These are phyloP conservation scores for Lycaena phlaeas DNA, from an alignment of 2,888 invertebrate species.

Conservation along the genomic window DNA sequence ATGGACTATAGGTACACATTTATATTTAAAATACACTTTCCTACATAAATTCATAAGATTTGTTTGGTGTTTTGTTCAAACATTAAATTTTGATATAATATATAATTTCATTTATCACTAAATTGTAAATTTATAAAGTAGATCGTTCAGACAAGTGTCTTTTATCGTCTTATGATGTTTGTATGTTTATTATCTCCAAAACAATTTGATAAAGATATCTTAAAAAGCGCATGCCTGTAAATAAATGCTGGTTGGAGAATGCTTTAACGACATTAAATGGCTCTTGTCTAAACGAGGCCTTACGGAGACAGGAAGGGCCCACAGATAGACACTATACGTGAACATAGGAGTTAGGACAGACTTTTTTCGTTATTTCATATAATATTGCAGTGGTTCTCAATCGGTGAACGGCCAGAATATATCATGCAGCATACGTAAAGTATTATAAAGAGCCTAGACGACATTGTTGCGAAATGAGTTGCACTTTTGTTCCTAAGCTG, in stretches of 20 bases:
- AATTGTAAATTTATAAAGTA: background rate
- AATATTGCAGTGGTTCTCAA: too few relatives aligned
- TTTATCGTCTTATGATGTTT: background rate
- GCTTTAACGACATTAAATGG: too few relatives aligned
- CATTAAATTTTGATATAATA: slow-evolving; percentile 15
- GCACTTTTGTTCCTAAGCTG: too few relatives aligned
- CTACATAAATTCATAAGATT: slow-evolving; percentile 55
- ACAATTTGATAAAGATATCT: too few relatives aligned
- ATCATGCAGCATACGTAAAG: too few relatives aligned
- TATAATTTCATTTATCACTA: background rate
- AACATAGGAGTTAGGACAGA: background rate
- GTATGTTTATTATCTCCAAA: too few relatives aligned
- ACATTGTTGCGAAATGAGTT: too few relatives aligned
- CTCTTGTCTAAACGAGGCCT: background rate
- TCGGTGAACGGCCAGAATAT: too few relatives aligned
- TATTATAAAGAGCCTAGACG: too few relatives aligned
- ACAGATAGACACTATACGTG: slow-evolving; percentile 4
- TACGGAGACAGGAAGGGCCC: slow-evolving; percentile 1
- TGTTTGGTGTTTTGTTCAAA: slow-evolving; percentile 54
- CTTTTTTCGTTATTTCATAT: background rate
- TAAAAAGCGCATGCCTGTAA: background rate
- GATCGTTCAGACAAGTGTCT: background rate
- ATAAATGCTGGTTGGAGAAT: too few relatives aligned
- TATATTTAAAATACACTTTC: slow-evolving; percentile 7
- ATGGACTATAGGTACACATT: slow-evolving; percentile 10